phyloP scores from a whole-genome alignment of 2,113 vertebrate genomes.

The Petroica traversi region DNA sequence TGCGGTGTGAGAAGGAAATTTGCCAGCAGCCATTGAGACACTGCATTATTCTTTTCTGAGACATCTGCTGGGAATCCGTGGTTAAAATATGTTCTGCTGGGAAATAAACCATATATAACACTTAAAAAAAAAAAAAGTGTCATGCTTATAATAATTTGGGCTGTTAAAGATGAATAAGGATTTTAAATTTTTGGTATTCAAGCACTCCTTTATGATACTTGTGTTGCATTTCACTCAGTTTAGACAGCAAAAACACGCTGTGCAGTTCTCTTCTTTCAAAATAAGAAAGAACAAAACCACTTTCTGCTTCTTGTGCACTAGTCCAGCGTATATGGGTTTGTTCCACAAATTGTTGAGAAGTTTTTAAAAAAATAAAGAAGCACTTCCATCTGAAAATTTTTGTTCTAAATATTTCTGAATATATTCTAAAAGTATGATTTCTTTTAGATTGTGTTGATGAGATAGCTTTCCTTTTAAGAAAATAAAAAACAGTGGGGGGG shows the following conservation, averaged over 20 bases:
- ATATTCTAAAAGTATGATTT: background rate
- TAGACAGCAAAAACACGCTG: background rate
- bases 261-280: background rate
- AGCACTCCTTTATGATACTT: background rate
- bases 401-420: background rate
- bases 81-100: conserved; percentile 6
- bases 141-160: background rate
- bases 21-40: background rate
- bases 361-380: background rate
- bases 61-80: background rate
- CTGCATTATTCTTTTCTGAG: conserved; percentile 21
- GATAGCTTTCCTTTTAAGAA: background rate
- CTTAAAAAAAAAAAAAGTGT: background rate
- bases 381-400: background rate
- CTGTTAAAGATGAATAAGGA: background rate
- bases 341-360: background rate
- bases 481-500: no score
- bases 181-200: background rate
- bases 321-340: background rate
- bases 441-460: background rate
- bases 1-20: background rate
- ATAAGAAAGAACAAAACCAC: background rate
- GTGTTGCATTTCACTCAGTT: background rate
- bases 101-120: conserved; percentile 14
- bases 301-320: background rate